Conservation (phyloP, 2,797 vertebrate genomes). For the Aldrovandia affinis region DNA sequence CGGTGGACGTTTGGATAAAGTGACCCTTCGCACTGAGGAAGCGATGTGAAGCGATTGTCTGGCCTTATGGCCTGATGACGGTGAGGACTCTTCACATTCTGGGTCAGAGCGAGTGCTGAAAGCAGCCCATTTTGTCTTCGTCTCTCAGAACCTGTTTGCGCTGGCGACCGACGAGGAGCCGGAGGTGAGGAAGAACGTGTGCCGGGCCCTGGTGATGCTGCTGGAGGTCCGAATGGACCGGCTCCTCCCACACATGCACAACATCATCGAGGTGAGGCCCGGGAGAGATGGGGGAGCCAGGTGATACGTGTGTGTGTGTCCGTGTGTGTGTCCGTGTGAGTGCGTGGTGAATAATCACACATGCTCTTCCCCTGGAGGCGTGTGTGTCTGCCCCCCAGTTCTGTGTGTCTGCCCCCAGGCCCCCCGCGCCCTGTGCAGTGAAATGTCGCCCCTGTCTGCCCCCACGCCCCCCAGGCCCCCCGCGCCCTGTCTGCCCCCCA, state of each 20-base stretch:
- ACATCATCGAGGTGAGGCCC: conserved; percentile 79
- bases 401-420: neutral
- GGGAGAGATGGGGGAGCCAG: neutral
- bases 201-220: conserved; percentile 84
- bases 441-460: neutral
- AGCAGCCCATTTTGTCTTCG: neutral
- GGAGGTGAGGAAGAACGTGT: conserved; percentile 87
- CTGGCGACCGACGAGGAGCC: conserved; percentile 83
- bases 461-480: too few relatives aligned
- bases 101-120: neutral
- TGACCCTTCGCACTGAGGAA: neutral
- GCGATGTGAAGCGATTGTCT: too few relatives aligned
- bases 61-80: neutral
- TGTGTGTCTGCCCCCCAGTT: neutral
- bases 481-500: neutral
- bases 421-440: too few relatives aligned
- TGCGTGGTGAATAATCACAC: neutral
- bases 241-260: conserved; percentile 87
- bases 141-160: conserved; percentile 81
- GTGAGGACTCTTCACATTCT: neutral
- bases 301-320: too few relatives aligned
- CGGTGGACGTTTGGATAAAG: neutral
- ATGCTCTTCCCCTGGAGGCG: neutral
- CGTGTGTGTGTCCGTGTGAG: neutral
- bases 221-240: conserved; percentile 88